Conservation (phyloP, 2,888 invertebrate species). For the Dicyrtoma fusca region DNA sequence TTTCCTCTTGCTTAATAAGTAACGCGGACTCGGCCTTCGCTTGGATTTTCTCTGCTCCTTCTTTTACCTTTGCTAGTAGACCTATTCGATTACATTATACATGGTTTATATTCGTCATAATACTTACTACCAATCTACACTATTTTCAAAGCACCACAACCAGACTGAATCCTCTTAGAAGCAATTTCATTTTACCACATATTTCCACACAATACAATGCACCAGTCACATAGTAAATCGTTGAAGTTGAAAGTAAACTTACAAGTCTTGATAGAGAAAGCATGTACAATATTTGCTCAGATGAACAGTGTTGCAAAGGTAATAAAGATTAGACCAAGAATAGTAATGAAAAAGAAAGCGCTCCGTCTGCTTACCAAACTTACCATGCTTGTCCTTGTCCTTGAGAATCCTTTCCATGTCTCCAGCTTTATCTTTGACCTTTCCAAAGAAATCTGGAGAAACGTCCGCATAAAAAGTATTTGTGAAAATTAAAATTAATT, state of each 20-base stretch:
- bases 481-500: too few relatives aligned
- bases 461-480: slow-evolving; percentile 3
- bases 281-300: neutral
- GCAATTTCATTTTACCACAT: too few relatives aligned
- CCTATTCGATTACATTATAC: slow-evolving; percentile 65
- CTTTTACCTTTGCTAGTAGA: slow-evolving; percentile 93
- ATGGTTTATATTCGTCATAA: too few relatives aligned
- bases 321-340: neutral
- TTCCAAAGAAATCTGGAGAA: slow-evolving; percentile 83
- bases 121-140: too few relatives aligned
- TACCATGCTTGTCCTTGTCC: slow-evolving; percentile 90
- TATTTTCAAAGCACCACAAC: too few relatives aligned
- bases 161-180: too few relatives aligned
- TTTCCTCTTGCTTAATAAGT: slow-evolving; percentile 55
- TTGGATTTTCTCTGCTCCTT: slow-evolving; percentile 93
- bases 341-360: slow-evolving; percentile 7
- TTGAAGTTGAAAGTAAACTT: neutral
- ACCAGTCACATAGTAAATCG: neutral
- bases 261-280: neutral
- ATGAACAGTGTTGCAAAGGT: too few relatives aligned
- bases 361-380: slow-evolving; percentile 22
- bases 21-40: slow-evolving; percentile 80
- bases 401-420: slow-evolving; percentile 89
- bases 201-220: too few relatives aligned
- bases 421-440: slow-evolving; percentile 94